Evolutionary conservation across 2,888 invertebrate species (phyloP), one percentile per base, ranked within the genome.

Genomic region (Stegophylla sp.): DNA sequence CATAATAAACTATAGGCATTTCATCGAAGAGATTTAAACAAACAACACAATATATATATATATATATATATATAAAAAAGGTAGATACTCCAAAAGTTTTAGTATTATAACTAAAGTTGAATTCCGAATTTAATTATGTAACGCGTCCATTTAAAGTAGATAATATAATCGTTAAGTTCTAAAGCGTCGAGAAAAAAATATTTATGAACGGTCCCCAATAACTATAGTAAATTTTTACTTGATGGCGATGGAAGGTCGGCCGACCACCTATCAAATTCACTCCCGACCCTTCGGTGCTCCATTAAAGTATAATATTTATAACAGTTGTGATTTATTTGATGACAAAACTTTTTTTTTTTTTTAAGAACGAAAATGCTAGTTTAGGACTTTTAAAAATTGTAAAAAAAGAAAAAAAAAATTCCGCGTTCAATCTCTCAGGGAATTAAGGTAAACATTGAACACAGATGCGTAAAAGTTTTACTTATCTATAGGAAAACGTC

Each of bases 261-360:
- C 7, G 28, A 28, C 1, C 15, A 0, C 3, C 17, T 71, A 56
- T 10, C 15, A 53, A 41, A 71, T 56, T 71, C 20, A 71, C 53
- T 41, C 41, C 23, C 20, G 5, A 34, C 28, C n/a, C n/a, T 69
- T 69, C 20, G 34, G 13, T 53, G 1, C 15, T 71, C 41, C 4
- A 43, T 72, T 59, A 26, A 72, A 59, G 1, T 59, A 59, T 23
- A 59, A 72, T n/a, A n/a, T n/a, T n/a, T n/a, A n/a, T 26, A 59
- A 56, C 20, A 56, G 51, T 20, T 43, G 51, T 51, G 28, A 69
- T 69, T 51, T 51, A 67, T 67, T 67, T 48, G 26, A 45, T n/a
- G 59, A 20, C 2, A 15, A 61, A 74, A 48, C 48, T 59, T 23
- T 48, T 23, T 59, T 51, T 59, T 51, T 59, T 43, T 72, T 5